These are phyloP conservation scores for Meliscaeva auricollis DNA, from an alignment of 2,888 invertebrate species.

Conservation along the genomic window DNA sequence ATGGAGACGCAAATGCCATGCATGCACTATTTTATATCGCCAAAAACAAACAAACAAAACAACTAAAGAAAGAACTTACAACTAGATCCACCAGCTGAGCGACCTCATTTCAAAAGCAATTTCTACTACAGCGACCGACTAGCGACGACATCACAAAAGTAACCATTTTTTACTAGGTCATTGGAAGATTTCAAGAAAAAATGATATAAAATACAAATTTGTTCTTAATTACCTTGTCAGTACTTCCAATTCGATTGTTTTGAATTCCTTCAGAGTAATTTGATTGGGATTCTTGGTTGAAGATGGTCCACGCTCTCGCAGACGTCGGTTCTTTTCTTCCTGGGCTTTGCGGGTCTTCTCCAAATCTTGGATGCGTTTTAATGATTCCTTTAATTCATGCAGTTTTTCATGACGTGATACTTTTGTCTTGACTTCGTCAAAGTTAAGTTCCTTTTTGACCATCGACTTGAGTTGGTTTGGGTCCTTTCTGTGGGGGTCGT, in stretches of 20 bases:
- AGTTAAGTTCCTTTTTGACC: slow-evolving; percentile 87
- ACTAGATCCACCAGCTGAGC: slow-evolving; percentile 33
- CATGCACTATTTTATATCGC: slow-evolving; percentile 49
- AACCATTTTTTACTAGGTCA: slow-evolving; percentile 65
- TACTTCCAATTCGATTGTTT: slow-evolving; percentile 91
- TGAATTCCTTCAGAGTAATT: slow-evolving; percentile 88
- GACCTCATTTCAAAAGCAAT: slow-evolving; percentile 62
- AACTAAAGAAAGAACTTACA: not conserved
- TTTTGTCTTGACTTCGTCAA: slow-evolving; percentile 89
- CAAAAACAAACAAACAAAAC: slow-evolving; percentile 31
- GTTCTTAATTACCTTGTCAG: slow-evolving; percentile 87
- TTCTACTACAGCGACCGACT: not conserved
- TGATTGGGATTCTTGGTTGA: slow-evolving; percentile 76
- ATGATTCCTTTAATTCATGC: slow-evolving; percentile 88
- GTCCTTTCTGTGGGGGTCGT: slow-evolving; percentile 82
- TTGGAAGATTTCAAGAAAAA: slow-evolving; percentile 25
- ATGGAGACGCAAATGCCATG: slow-evolving; percentile 52
- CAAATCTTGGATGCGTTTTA: slow-evolving; percentile 88
- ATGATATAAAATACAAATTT: slow-evolving; percentile 36
- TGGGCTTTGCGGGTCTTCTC: slow-evolving; percentile 86
- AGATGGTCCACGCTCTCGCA: slow-evolving; percentile 79
- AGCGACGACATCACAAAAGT: slow-evolving; percentile 17
- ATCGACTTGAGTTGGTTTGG: slow-evolving; percentile 82
- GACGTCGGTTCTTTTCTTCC: slow-evolving; percentile 81
- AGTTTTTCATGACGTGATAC: slow-evolving; percentile 88